Percentiles rank a stretch among this genome's conserved stretches.
Evolutionary conservation across 2,888 invertebrate species (phyloP).

Genomic region (Autographa gamma): DNA sequence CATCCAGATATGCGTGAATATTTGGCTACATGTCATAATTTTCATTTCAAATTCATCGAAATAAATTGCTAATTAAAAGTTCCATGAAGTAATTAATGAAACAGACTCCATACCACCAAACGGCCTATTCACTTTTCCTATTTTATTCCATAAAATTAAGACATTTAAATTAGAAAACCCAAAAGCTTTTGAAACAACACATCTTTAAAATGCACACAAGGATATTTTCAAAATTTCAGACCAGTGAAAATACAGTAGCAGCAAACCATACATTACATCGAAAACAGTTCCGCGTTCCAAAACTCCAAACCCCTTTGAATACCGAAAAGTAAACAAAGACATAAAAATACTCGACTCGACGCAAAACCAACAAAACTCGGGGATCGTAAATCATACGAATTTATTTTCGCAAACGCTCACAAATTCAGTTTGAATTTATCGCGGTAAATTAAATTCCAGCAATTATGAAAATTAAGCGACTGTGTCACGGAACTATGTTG

Average conservation of each 20-base stretch:
- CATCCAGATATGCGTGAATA: neutral
- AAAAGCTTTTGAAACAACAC: neutral
- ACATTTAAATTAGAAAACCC: neutral
- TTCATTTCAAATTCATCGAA: too few relatives aligned
- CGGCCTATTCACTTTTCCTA: too few relatives aligned
- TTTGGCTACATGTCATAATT: too few relatives aligned
- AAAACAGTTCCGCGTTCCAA: slow-evolving; percentile 8
- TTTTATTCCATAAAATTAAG: too few relatives aligned
- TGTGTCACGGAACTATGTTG: slow-evolving; percentile 44
- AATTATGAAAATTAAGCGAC: slow-evolving; percentile 46
- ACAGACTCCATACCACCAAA: too few relatives aligned
- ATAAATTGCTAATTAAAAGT: too few relatives aligned
- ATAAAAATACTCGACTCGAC: slow-evolving; percentile 42
- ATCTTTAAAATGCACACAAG: neutral
- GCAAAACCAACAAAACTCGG: slow-evolving; percentile 28
- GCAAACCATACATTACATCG: slow-evolving; percentile 19
- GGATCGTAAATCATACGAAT: slow-evolving; percentile 45
- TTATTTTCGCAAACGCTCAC: slow-evolving; percentile 29
- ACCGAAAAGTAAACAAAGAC: slow-evolving; percentile 38
- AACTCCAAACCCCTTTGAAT: slow-evolving; percentile 15
- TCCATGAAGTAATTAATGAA: too few relatives aligned
- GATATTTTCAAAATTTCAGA: neutral
- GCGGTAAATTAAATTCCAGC: slow-evolving; percentile 55
- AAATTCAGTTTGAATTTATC: slow-evolving; percentile 34
- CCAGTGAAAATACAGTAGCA: slow-evolving; percentile 6